phyloP scores from a whole-genome alignment of 2,113 vertebrate genomes.

The Eidolon helvum region DNA sequence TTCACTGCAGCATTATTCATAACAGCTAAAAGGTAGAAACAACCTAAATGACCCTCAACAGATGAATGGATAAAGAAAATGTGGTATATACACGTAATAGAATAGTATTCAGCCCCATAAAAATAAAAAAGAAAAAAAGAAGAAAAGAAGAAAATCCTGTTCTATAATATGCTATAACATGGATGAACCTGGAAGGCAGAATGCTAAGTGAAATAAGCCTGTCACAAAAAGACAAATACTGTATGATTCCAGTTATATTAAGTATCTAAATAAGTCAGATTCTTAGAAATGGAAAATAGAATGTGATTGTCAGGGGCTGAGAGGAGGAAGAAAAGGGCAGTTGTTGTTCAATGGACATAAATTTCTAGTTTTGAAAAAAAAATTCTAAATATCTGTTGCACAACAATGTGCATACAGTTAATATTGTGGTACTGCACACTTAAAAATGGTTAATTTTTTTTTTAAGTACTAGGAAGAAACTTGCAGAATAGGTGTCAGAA shows the following conservation, averaged over 20 bases:
- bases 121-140: too few relatives aligned
- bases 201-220: neutral
- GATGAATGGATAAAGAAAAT: neutral
- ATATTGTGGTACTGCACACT: neutral
- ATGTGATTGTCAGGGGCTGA: neutral
- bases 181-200: neutral
- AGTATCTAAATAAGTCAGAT: neutral
- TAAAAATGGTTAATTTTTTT: neutral
- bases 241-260: neutral
- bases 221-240: neutral
- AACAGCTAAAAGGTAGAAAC: neutral
- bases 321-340: neutral
- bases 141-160: neutral
- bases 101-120: neutral
- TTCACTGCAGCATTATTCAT: neutral
- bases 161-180: neutral
- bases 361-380: neutral
- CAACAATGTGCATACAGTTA: neutral
- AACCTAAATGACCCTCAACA: neutral
- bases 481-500: neutral
- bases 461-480: neutral
- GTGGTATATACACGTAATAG: neutral
- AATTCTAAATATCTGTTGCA: neutral
- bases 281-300: neutral
- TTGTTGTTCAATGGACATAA: neutral